Conservation (phyloP, 2,113 vertebrate species). For the Menura novaehollandiae region DNA sequence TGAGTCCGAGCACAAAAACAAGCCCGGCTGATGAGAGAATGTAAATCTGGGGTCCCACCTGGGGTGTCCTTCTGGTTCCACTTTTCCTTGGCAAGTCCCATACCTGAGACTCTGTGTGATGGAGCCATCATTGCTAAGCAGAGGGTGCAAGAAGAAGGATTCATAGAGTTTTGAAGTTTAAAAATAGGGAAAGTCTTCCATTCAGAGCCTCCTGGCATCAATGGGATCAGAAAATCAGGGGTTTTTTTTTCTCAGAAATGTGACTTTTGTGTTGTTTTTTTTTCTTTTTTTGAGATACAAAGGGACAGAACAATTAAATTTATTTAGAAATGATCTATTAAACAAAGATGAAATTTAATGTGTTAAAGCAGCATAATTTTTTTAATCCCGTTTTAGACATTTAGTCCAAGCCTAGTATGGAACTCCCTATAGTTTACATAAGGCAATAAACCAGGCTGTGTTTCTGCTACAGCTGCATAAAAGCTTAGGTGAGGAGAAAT, state of each 20-base stretch:
- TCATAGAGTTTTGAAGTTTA: neutral
- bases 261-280: neutral
- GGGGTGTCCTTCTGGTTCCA: neutral
- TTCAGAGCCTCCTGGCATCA: neutral
- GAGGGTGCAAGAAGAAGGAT: neutral
- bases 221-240: neutral
- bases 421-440: neutral
- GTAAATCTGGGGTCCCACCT: rapidly evolving
- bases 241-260: neutral
- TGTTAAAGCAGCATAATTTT: neutral
- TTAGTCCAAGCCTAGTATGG: neutral
- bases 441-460: neutral
- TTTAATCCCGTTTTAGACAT: neutral
- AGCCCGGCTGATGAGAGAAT: rapidly evolving
- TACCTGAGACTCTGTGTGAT: rapidly evolving
- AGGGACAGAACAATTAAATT: neutral
- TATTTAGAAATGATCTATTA: neutral
- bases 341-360: neutral
- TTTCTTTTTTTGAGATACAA: neutral
- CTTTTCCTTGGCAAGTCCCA: neutral
- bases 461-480: neutral
- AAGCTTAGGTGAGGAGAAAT: neutral
- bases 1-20: neutral
- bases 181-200: neutral
- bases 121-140: neutral